Evolutionary conservation across 1,140 invertebrate species (phyloP), one percentile per base, ranked within the genome.

Genomic region (Antheraea pernyi): DNA sequence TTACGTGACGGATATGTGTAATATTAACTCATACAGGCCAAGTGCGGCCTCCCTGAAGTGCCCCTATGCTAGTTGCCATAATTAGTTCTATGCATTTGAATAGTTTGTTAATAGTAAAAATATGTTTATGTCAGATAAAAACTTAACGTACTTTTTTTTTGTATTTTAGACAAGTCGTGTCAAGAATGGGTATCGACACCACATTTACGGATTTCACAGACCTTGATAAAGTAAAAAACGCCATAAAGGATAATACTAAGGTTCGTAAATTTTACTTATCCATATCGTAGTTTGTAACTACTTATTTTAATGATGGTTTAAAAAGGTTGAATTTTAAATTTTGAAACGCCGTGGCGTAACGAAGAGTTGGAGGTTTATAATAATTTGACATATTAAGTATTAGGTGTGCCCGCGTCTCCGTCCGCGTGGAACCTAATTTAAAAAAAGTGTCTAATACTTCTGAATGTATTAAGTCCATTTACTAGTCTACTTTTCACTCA

Each of bases 121-220:
- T 53, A 11, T 53, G 11, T 16, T 42, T 11, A 42, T 42, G 8
- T 9, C 39, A 8, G 39, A 42, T 11, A 42, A 42, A 4, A 42
- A 42, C 11, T 3, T 42, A 42, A 39, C 37, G 37, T 48, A 48
- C 46, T 4, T 53, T 53, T n/a, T 53, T 6, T 77, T 67, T 69
- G 19, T 58, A 46, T 84, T 81, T 93, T 76, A 93, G 92, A 67
- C 93, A 94, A 79, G 95, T 97, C 19, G 94, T 95, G 6, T 73
- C 92, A 0, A 95, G 95, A 74, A 93, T 96, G 73, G 96, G 96
- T 16, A 94, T 99, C 10, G 87, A 96, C 77, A 93, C 94, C 18
- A 94, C 95, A 1, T 98, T 98, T 91, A 95, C 97, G n/a, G 97
- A 99, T 92, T 94, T 96, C 65, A 96, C 95, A 8, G 93, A 97